Base-by-base conservation (phyloP, 2,797 vertebrate genomes). In the Manis javanica region DNA sequence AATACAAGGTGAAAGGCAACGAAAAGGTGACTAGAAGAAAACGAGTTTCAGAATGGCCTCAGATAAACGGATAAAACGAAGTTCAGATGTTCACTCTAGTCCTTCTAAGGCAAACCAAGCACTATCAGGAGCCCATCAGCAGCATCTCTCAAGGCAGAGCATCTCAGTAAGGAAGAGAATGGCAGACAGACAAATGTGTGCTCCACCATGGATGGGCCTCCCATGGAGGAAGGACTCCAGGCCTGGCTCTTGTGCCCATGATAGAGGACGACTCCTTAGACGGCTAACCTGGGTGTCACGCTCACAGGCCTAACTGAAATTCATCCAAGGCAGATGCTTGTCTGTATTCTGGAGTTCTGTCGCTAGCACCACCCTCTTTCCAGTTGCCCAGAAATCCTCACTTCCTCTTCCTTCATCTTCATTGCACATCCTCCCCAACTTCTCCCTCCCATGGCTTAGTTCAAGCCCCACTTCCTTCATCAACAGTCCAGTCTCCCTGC, bases 61-160 rank as follows among this genome's bases (percentile, higher is more conserved):
- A 39, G 37, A 39, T 39, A 39, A 39, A 39, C 3, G 37, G 37
- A 39, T 39, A 39, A 39, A 39, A 39, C 5, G 37, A 39, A 39
- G 37, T 39, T 39, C 37, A 39, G 37, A 39, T 39, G 37, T 39
- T 39, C 37, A 39, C 37, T 39, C 37, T 39, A 39, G 37, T 39
- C 37, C 37, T 39, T 39, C 5, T 39, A 39, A 39, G 37, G 37
- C 37, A 39, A 39, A 39, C 37, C 37, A 39, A 34, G 81, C 34
- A 4, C 49, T 7, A 3, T 12, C 3, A 3, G 0, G 1, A 51
- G 51, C 85, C 77, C 61, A 4, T 34, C 1, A 23, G 59, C 11
- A 13, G 10, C 5, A 6, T 39, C 37, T 49, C 49, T n/a, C 29
- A 34, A 71, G 1, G 7, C 19, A 69, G 11, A 12, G 31, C 5